phyloP scores from a whole-genome alignment of 1,140 invertebrate species.

The Phthorimaea operculella region DNA sequence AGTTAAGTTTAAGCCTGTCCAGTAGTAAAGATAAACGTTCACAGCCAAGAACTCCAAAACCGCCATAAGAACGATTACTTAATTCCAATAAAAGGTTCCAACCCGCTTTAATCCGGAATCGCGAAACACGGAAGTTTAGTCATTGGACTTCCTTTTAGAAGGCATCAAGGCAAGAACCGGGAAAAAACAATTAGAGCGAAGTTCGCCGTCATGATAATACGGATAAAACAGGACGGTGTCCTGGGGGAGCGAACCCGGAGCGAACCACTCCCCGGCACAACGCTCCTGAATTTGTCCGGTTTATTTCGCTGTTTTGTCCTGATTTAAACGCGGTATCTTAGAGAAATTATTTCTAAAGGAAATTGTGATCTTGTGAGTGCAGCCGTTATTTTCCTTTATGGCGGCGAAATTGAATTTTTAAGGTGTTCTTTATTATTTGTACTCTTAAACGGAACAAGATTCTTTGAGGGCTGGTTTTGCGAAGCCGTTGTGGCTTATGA shows the following conservation, averaged over 20 bases:
- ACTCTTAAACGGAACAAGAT: too few relatives aligned
- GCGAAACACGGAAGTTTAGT: constrained; percentile 18
- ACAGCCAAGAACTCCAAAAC: not conserved
- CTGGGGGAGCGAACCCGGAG: too few relatives aligned
- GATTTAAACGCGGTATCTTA: constrained; percentile 1
- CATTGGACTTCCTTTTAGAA: constrained; percentile 19
- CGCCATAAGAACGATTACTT: not conserved
- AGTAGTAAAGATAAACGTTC: not conserved
- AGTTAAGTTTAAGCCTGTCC: too few relatives aligned
- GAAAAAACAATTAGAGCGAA: constrained; percentile 27
- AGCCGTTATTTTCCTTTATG: not conserved
- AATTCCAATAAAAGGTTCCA: not conserved
- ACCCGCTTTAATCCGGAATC: constrained; percentile 11
- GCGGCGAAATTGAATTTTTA: not conserved
- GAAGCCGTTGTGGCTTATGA: too few relatives aligned
- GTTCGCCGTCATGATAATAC: constrained; percentile 13
- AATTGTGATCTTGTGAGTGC: constrained; percentile 1
- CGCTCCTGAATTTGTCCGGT: constrained; percentile 2
- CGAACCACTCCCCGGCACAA: not conserved
- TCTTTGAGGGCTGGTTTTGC: too few relatives aligned
- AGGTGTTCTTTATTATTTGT: not conserved
- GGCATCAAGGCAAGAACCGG: constrained; percentile 17
- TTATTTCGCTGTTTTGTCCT: constrained; percentile 2
- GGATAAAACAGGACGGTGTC: constrained; percentile 3
- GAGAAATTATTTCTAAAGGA: constrained; percentile 6